phyloP scores from a whole-genome alignment of 2,113 vertebrate genomes.

The Puma concolor region DNA sequence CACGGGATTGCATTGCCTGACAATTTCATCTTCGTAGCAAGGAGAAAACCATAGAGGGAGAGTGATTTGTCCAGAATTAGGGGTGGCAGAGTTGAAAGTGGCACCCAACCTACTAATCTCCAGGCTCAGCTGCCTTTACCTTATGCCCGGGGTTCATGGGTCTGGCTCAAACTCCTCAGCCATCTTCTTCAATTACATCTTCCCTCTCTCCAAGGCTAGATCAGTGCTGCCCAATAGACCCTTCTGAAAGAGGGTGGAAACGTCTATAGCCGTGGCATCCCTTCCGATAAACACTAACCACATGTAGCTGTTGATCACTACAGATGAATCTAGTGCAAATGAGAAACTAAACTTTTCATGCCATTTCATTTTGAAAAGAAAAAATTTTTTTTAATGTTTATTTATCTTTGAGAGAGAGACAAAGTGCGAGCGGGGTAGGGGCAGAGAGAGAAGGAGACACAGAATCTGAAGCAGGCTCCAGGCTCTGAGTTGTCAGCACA shows the following conservation, averaged over 20 bases:
- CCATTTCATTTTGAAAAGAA: not conserved
- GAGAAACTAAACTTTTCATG: conserved; percentile 13
- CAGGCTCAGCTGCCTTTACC: not conserved
- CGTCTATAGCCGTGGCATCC: not conserved
- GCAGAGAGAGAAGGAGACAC: too few species aligned
- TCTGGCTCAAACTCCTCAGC: not conserved
- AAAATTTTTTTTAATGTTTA: too few species aligned
- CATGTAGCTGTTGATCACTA: not conserved
- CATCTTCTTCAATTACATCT: not conserved
- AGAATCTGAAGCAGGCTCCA: too few species aligned
- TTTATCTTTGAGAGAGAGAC: too few species aligned
- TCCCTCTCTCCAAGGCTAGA: not conserved
- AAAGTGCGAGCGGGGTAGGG: too few species aligned
- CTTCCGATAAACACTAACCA: not conserved
- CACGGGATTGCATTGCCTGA: not conserved
- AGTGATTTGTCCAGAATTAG: not conserved
- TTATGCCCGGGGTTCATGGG: not conserved
- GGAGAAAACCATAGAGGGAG: not conserved
- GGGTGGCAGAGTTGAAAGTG: not conserved
- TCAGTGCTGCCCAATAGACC: not conserved
- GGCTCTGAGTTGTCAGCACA: too few species aligned
- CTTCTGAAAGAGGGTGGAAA: not conserved
- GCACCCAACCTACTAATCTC: not conserved
- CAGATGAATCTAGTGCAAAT: not conserved
- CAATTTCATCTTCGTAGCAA: not conserved